phyloP scores from a whole-genome alignment of 2,797 vertebrate species.

The Champsocephalus gunnari region DNA sequence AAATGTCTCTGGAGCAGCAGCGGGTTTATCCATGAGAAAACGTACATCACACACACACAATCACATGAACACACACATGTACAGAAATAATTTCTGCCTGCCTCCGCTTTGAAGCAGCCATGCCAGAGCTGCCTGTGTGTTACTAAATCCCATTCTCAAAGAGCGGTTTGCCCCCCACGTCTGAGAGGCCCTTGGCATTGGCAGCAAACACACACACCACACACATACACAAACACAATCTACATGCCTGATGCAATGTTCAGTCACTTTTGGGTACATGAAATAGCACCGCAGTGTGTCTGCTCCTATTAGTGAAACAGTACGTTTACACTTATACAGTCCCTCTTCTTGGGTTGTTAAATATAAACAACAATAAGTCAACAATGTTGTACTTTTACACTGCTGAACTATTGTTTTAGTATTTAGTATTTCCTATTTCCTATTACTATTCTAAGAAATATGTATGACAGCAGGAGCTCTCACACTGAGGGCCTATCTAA shows the following conservation, averaged over 20 bases:
- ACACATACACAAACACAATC: constrained; percentile 71
- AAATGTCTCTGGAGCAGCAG: constrained; percentile 36
- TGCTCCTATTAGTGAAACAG: constrained; percentile 55
- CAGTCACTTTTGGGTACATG: constrained; percentile 72
- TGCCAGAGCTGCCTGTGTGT: constrained; percentile 72
- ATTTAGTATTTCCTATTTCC: constrained; percentile 21
- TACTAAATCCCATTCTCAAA: constrained; percentile 82
- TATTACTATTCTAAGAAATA: constrained; percentile 33
- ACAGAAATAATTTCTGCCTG: constrained; percentile 57
- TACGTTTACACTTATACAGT: constrained; percentile 44
- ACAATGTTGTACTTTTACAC: constrained; percentile 27
- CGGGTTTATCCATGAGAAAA: constrained; percentile 60
- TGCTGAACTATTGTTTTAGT: constrained; percentile 50
- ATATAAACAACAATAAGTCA: constrained; percentile 25
- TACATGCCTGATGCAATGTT: constrained; percentile 81
- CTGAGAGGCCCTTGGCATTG: constrained; percentile 74
- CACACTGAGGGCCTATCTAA: constrained; percentile 48
- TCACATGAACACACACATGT: constrained; percentile 46
- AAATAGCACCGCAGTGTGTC: constrained; percentile 58
- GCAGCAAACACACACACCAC: constrained; percentile 57
- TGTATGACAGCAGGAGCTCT: constrained; percentile 55
- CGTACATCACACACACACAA: constrained; percentile 46
- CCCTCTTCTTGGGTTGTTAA: constrained; percentile 51
- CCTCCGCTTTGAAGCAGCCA: constrained; percentile 74
- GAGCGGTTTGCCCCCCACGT: constrained; percentile 76